phyloP scores from a whole-genome alignment of 2,888 invertebrate genomes.

The Pristionchus maxplancki region DNA sequence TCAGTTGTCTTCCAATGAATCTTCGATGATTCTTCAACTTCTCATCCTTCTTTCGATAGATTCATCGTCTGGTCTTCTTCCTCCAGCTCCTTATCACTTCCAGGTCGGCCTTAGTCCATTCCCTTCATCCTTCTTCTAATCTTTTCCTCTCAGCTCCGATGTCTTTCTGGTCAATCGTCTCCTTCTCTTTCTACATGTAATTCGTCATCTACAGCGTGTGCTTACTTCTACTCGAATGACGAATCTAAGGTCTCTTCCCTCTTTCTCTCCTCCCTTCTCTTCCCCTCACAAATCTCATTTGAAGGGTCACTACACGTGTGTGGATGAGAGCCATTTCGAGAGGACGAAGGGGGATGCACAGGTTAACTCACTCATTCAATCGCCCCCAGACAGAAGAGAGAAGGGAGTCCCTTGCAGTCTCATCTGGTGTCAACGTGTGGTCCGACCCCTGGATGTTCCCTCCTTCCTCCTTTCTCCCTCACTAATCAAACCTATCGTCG shows the following conservation, averaged over 20 bases:
- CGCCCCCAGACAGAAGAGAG: neutral
- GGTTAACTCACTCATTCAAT: neutral
- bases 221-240: slow-evolving; percentile 37
- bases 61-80: neutral
- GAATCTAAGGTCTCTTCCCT: slow-evolving; percentile 35
- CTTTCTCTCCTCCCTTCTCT: slow-evolving; percentile 38
- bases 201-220: slow-evolving; percentile 48
- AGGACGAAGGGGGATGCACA: neutral
- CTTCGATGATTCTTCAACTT: neutral
- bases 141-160: neutral
- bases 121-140: neutral
- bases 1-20: slow-evolving; percentile 1
- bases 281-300: slow-evolving; percentile 43
- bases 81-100: slow-evolving; percentile 37
- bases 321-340: slow-evolving; percentile 24
- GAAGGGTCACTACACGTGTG: slow-evolving; percentile 42
- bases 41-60: neutral
- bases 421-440: slow-evolving; percentile 28
- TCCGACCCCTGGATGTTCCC: slow-evolving; percentile 28
- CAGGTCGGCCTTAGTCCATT: neutral
- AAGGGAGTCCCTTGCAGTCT: slow-evolving; percentile 20
- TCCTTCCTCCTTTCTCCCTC: slow-evolving; percentile 42
- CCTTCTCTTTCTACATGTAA: slow-evolving; percentile 13
- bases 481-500: slow-evolving; percentile 8
- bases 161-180: neutral